Percentiles rank a stretch among this genome's conserved stretches.
These are phyloP conservation scores for Luperina testacea DNA, from an alignment of 2,888 invertebrate species.

Conservation along the genomic window DNA sequence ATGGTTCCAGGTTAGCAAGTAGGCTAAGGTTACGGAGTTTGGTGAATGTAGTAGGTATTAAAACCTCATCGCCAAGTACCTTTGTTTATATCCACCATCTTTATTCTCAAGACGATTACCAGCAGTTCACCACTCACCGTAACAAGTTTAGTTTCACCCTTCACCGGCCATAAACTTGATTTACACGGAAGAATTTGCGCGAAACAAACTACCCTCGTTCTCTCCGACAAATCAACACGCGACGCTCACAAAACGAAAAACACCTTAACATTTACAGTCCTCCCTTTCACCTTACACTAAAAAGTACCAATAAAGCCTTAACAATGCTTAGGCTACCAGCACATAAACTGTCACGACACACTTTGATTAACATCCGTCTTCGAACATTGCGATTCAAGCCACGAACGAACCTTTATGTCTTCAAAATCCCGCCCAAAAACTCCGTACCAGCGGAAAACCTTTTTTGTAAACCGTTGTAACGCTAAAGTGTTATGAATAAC, in stretches of 20 bases:
- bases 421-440: conserved; percentile 57
- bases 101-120: conserved; percentile 31
- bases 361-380: conserved; percentile 64
- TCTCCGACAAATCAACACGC: conserved; percentile 59
- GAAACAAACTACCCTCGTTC: conserved; percentile 49
- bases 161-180: conserved; percentile 55
- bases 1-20: not conserved
- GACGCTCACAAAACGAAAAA: conserved; percentile 53
- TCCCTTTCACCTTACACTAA: conserved; percentile 54
- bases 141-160: conserved; percentile 58
- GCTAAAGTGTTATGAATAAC: conserved; percentile 67
- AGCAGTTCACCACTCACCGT: conserved; percentile 42
- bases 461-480: conserved; percentile 68
- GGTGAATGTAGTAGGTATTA: not conserved
- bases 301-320: conserved; percentile 56
- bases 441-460: conserved; percentile 42
- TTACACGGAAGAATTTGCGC: conserved; percentile 56
- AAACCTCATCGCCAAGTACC: conserved; percentile 21
- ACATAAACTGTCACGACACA: conserved; percentile 58
- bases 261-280: conserved; percentile 59
- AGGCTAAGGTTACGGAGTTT: not conserved
- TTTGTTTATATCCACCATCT: conserved; percentile 32
- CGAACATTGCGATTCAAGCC: conserved; percentile 56
- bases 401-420: conserved; percentile 58
- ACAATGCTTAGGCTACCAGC: conserved; percentile 47